Base-by-base conservation (phyloP, 2,888 invertebrate species). In the Carterocephalus palaemon region DNA sequence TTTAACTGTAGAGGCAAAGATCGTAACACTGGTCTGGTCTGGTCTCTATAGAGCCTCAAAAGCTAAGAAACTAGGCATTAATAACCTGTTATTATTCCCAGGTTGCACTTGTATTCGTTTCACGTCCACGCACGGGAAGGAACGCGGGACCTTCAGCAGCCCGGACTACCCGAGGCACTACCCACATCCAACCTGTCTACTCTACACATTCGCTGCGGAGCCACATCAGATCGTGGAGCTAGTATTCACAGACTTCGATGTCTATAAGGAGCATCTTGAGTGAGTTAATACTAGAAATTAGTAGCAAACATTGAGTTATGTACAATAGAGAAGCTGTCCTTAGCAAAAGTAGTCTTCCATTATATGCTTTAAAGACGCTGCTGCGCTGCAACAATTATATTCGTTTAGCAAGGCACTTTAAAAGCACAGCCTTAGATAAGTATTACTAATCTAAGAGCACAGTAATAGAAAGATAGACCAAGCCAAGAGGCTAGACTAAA, bases 31-130 rank as follows among this genome's bases (percentile, higher is more conserved):
- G n/a, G n/a, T n/a, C n/a, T n/a, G n/a, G n/a, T n/a, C n/a, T n/a
- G n/a, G n/a, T n/a, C n/a, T n/a, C n/a, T n/a, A n/a, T n/a, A n/a
- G n/a, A n/a, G n/a, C n/a, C n/a, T n/a, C n/a, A n/a, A n/a, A n/a
- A n/a, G n/a, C n/a, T n/a, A n/a, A n/a, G n/a, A 28, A 38, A n/a
- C 31, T 17, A 23, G 24, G 28, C 12, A 29, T 16, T 22, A 16
- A 36, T 29, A 23, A 15, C 9, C 6, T 13, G 28, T 23, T 47
- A 9, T 39, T 36, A 45, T 49, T 29, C 7, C 2, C 89, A 95
- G 95, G 93, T 79, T 96, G 96, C 78, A 90, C 92, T 64, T 96
- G 96, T 76, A 87, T 95, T 59, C 90, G 92, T 51, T 95, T 92
- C 86, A 92, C 94, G 62, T 92, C 92, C 56, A 92, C 93, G 51